These are phyloP conservation scores for Benitochromis conjunctus DNA, from an alignment of 2,113 vertebrate species.

Conservation along the genomic window DNA sequence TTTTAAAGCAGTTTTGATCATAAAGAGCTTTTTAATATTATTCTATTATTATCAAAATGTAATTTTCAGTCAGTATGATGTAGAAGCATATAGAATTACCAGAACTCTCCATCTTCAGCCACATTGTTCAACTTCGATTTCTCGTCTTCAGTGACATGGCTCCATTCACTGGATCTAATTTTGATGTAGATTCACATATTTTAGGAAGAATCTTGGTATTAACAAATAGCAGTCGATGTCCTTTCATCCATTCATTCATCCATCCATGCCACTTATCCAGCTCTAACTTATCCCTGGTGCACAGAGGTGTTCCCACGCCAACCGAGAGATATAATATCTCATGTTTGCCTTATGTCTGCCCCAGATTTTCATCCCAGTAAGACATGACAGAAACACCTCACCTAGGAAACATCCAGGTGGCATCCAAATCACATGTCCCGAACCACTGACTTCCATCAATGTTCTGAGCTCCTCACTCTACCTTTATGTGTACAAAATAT, in stretches of 20 bases:
- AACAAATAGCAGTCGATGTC: background rate
- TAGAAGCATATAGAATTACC: slow-evolving; percentile 65
- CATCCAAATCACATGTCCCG: background rate
- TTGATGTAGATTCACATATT: background rate
- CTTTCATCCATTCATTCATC: background rate
- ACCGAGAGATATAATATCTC: background rate
- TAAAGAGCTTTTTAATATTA: background rate
- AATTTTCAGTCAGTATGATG: background rate
- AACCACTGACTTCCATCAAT: background rate
- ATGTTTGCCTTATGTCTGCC: background rate
- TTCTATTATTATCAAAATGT: background rate
- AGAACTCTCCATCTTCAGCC: slow-evolving; percentile 86
- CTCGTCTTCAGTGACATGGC: slow-evolving; percentile 60
- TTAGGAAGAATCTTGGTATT: background rate
- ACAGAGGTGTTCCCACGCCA: background rate
- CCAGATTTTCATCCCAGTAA: too few species aligned
- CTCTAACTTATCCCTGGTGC: background rate
- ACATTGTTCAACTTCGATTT: slow-evolving; percentile 72
- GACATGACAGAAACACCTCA: background rate
- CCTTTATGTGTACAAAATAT: background rate
- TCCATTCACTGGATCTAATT: slow-evolving; percentile 81
- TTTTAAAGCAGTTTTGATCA: background rate
- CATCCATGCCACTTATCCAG: background rate
- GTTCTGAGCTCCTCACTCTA: background rate
- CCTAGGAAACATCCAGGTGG: background rate